Evolutionary conservation across 2,113 vertebrate species (phyloP), one percentile per base, ranked within the genome.

Genomic region (Actenoides lindsayi): DNA sequence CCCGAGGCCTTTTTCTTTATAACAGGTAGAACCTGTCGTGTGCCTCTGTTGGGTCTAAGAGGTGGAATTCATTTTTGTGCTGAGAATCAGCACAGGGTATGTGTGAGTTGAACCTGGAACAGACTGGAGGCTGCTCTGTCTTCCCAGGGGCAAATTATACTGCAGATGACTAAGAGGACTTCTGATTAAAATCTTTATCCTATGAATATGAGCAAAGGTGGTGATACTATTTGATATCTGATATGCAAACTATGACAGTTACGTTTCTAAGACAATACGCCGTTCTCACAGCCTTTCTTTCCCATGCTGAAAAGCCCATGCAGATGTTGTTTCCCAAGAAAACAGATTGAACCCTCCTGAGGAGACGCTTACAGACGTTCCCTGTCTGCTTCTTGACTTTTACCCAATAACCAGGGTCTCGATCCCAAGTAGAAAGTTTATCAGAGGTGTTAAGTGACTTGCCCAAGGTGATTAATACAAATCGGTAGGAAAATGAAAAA

Each of bases 21-120:
- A 62, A 69, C 87, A 85, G 94, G 77, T 83, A 77, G 92, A 92
- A 89, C 81, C 81, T 85, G 95, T 76, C 39, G 2, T 15, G 57
- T 90, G 84, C 93, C 83, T 95, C 93, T 91, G 84, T 51, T 41
- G 70, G 76, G 63, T 94, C 54, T 44, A n/a, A 54, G 92, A 85
- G 50, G 31, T 51, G 37, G 83, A 95, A 94, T 93, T 96, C 42
- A 71, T 91, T 91, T 84, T 82, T 0, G 0, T 73, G 62, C 91
- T 87, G 84, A 87, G 87, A 31, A 65, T 46, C 94, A 90, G 78
- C 84, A 50, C 82, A 79, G 91, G 87, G 77, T 89, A 79, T 23
- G 2, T 87, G 93, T 84, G 91, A 90, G 71, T 69, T 85, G 84
- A 96, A 80, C 74, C 42, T 94, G 93, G 77, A 79, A 44, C 2